Evolutionary conservation across 2,113 vertebrate species (phyloP), one percentile per base, ranked within the genome.

Genomic region (Nibea albiflora): DNA sequence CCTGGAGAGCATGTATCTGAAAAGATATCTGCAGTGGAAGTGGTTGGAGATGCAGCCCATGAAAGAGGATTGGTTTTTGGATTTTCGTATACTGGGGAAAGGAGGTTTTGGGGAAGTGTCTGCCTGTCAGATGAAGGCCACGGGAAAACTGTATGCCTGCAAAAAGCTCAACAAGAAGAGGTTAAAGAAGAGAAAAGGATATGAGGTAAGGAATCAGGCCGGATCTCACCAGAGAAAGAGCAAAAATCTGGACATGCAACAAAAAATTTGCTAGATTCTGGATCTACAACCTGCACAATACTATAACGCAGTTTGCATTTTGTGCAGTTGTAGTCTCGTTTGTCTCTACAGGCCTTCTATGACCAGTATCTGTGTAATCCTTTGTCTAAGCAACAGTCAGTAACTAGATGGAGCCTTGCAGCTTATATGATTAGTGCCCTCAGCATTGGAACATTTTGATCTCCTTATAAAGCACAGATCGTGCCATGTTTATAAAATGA

Each of bases 161-260:
- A 97, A 98, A 88, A 98, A 98, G 86, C 93, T 97, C 79, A 96
- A 97, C 93, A 98, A 98, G 92, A 97, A 97, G 89, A 93, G 96
- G 11, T 89, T 99, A 85, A 97, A 98, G 94, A 97, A 97, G 92
- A 97, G 96, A 79, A 96, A 96, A 73, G 97, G 97, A 3, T 94
- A 94, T 68, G 95, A 97, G 95, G 97, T 97, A 85, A 91, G 87
- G 84, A 2, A 12, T 12, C n/a, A 46, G 11, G n/a, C 16, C 1
- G 31, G 6, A 47, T 54, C 14, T 50, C 42, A 46, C 49, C 2
- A 35, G 35, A 44, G 49, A 39, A 39, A 58, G 69, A 31, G 9
- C 20, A 16, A 24, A 0, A 35, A 15, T 44, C 11, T 20, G 44
- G 17, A 42, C 42, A 42, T 26, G 11, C 14, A 19, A 62, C 19